Evolutionary conservation across 1,140 invertebrate genomes (phyloP).

Genomic region (Planococcus citri): DNA sequence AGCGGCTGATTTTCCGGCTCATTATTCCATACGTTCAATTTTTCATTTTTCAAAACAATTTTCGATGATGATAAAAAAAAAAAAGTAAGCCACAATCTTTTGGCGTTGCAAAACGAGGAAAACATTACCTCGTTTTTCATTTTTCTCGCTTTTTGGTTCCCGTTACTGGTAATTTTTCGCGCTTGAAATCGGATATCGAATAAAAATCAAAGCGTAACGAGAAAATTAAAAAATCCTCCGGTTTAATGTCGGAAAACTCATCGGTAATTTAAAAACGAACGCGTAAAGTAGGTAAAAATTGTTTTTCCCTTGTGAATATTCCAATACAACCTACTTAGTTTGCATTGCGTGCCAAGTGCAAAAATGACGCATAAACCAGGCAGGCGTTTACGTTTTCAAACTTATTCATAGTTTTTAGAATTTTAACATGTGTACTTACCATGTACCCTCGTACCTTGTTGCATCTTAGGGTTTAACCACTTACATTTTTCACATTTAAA

Average conservation of each 20-base stretch:
- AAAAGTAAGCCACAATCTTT: neutral
- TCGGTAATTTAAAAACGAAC: too few species aligned
- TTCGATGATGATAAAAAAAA: neutral
- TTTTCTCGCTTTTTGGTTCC: neutral
- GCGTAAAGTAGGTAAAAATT: too few species aligned
- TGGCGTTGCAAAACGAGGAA: neutral
- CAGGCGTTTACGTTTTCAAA: neutral
- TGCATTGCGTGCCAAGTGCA: too few species aligned
- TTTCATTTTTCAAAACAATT: neutral
- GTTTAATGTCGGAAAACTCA: too few species aligned
- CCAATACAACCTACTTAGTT: too few species aligned
- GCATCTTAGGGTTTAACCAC: neutral
- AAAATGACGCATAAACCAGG: too few species aligned
- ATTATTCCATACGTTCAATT: neutral
- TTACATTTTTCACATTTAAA: slow-evolving; percentile 4
- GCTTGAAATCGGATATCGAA: neutral
- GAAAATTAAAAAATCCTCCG: neutral
- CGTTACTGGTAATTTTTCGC: neutral
- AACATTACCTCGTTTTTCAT: neutral
- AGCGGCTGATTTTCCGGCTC: neutral
- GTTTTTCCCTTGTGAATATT: too few species aligned
- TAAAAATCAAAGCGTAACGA: neutral
- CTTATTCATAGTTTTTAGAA: neutral
- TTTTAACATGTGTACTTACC: too few species aligned
- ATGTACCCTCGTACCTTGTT: neutral